Evolutionary conservation across 92 coral and sea anemone genomes (phyloP).

Genomic region (Micromussa lordhowensis): DNA sequence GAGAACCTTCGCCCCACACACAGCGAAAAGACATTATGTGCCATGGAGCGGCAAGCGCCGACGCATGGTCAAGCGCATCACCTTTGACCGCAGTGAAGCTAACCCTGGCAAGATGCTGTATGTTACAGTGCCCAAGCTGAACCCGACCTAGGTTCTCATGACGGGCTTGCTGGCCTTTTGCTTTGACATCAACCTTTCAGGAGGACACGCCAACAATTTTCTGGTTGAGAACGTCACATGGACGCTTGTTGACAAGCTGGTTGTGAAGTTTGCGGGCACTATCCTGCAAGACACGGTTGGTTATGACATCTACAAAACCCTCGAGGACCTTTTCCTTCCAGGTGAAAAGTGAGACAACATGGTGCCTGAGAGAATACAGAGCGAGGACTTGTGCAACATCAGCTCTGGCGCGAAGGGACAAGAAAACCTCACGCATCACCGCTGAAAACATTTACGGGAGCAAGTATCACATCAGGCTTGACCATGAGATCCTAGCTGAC

Average conservation of each 20-base stretch:
- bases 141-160: constrained; percentile 15
- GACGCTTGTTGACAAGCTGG: background rate
- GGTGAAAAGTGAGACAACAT: background rate
- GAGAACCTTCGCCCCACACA: background rate
- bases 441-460: constrained; percentile 3
- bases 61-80: constrained; percentile 27
- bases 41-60: constrained; percentile 34
- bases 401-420: background rate
- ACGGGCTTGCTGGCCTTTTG: constrained; percentile 5
- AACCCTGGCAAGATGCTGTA: constrained; percentile 25
- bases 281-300: background rate
- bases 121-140: constrained; percentile 32
- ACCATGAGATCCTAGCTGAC: too few relatives aligned
- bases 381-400: background rate
- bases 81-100: constrained; percentile 26
- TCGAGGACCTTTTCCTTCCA: background rate
- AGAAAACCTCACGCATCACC: background rate
- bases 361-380: background rate
- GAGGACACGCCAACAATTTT: background rate
- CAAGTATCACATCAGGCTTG: constrained; percentile 16
- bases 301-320: background rate
- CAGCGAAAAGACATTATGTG: background rate
- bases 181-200: background rate
- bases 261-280: constrained; percentile 20
- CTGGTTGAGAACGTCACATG: constrained; percentile 27